These are phyloP conservation scores for Drosophila takahashii DNA, from an alignment of 1,140 invertebrate species.

Conservation along the genomic window DNA sequence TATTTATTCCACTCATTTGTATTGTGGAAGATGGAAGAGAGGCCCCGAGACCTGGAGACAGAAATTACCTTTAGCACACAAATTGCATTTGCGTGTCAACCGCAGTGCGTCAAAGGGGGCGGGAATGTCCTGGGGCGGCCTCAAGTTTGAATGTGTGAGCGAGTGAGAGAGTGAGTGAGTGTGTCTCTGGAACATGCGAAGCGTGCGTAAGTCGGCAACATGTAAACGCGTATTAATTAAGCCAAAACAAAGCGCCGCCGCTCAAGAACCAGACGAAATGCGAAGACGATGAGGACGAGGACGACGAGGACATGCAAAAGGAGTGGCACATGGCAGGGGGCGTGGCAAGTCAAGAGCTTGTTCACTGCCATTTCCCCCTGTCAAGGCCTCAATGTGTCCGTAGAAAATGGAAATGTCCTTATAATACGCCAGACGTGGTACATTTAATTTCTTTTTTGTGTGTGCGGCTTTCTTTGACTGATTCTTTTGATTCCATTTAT, in stretches of 20 bases:
- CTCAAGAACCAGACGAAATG: constrained; percentile 47
- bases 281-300: constrained; percentile 16
- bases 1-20: constrained; percentile 60
- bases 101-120: constrained; percentile 22
- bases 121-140: background rate
- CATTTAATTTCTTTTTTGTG: constrained; percentile 60
- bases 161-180: constrained; percentile 6
- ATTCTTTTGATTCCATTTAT: constrained; percentile 37
- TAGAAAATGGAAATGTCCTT: constrained; percentile 59
- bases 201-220: constrained; percentile 64
- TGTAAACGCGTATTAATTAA: constrained; percentile 78
- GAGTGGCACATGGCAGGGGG: constrained; percentile 18
- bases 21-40: constrained; percentile 6
- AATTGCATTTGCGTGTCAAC: constrained; percentile 79
- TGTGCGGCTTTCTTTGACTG: constrained; percentile 24
- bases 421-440: constrained; percentile 69
- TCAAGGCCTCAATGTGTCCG: constrained; percentile 14
- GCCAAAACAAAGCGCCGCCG: constrained; percentile 64
- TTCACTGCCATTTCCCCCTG: constrained; percentile 42
- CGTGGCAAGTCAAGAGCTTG: constrained; percentile 41
- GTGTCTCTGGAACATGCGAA: constrained; percentile 33
- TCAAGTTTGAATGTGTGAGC: background rate
- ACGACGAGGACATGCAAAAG: constrained; percentile 51
- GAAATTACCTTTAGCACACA: constrained; percentile 64
- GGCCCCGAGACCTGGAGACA: constrained; percentile 38